Evolutionary conservation across 2,797 vertebrate genomes (phyloP), one percentile per base, ranked within the genome.

Genomic region (Parotocinclus haroldoi): DNA sequence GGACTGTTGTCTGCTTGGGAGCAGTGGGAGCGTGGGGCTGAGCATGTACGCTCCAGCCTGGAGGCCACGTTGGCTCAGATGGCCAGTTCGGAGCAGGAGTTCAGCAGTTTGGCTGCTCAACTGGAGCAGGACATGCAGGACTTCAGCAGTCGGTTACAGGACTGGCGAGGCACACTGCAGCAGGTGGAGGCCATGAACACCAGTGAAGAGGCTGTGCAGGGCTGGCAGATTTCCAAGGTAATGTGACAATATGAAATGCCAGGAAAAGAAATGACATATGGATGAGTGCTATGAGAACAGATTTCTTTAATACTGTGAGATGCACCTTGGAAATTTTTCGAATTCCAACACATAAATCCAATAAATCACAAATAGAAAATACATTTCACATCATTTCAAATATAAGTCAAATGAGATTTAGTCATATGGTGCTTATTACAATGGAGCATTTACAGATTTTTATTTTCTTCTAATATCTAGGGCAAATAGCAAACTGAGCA

Each of bases 81-180:
- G 81, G 90, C 93, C 69, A 91, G 92, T 57, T 97, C 95, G 0
- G 96, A 99, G 71, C 92, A 88, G 76, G 95, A 98, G 80, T 98
- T 97, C 78, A 81, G 66, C 5, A 81, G 83, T 61, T 87, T 90
- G 74, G 92, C 85, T 9, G 78, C 82, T 0, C 90, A 87, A 68
- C 87, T 98, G 63, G 94, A 96, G 74, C 89, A 92, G 71, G 90
- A 92, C 64, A 76, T 91, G 77, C 86, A 79, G 48, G 83, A 90
- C 45, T 89, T 97, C 39, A 69, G 77, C 1, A 65, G 27, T 0
- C 87, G 90, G 68, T 87, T 98, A 38, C 76, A 89, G n/a, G 81
- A 86, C 67, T 94, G 92, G 82, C 79, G 87, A 0, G 79, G 75
- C 76, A 82, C 85, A 39, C 73, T 97, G 63, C 72, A 69, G 10